Percentiles rank a stretch among this genome's conserved stretches.
These are phyloP conservation scores for Diabrotica undecimpunctata DNA, from an alignment of 1,140 invertebrate genomes.

Conservation along the genomic window DNA sequence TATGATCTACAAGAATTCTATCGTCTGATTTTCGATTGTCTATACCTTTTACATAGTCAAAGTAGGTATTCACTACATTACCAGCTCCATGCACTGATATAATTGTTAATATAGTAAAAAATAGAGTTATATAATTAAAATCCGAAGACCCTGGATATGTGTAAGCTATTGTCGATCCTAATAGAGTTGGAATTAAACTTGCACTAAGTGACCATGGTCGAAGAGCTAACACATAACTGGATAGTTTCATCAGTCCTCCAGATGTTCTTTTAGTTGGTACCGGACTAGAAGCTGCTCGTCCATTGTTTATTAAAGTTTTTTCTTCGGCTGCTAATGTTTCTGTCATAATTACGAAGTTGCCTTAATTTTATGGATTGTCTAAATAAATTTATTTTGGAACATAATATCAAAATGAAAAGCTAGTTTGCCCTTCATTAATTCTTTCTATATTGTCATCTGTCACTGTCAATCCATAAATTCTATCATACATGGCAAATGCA, in stretches of 20 bases:
- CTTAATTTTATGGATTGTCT: no score
- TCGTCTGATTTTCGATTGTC: conserved; percentile 90
- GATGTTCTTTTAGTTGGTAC: conserved; percentile 10
- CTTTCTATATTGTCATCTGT: no score
- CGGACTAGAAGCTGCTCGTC: conserved; percentile 7
- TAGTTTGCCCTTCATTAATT: no score
- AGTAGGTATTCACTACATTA: conserved; percentile 96
- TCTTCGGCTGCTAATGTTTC: not conserved
- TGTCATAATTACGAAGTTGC: conserved; percentile 7
- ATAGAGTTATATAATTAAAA: conserved; percentile 74
- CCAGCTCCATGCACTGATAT: conserved; percentile 91
- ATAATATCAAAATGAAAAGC: no score
- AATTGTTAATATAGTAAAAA: conserved; percentile 79
- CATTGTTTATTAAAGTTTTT: conserved; percentile 14
- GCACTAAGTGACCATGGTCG: conserved; percentile 91
- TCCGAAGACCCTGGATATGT: conserved; percentile 63
- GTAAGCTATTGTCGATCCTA: conserved; percentile 83
- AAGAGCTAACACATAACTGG: conserved; percentile 80
- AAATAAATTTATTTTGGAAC: no score
- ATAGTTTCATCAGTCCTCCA: conserved; percentile 74
- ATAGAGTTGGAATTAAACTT: conserved; percentile 82
- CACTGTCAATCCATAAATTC: no score
- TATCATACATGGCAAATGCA: no score
- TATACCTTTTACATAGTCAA: conserved; percentile 90
- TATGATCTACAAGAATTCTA: conserved; percentile 86